Percentiles rank a stretch among this genome's conserved stretches.
Conservation (phyloP, 2,888 invertebrate genomes). For the Junonia oenone region DNA sequence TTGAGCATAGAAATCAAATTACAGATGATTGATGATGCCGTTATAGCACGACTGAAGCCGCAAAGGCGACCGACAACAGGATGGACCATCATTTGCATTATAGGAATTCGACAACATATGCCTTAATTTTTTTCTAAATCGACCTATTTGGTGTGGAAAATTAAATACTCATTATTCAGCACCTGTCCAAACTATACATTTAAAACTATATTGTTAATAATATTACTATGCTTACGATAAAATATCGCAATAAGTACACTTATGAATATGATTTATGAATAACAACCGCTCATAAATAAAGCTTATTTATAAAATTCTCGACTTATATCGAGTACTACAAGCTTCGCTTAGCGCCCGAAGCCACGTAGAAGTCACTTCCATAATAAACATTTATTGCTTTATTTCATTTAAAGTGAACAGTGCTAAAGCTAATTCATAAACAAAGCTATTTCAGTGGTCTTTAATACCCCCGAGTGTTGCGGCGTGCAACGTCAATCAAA, state of each 20-base stretch:
- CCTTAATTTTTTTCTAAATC: neutral
- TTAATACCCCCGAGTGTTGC: constrained; percentile 33
- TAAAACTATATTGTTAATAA: too few relatives aligned
- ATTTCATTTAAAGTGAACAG: constrained; percentile 56
- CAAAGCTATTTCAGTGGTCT: constrained; percentile 33
- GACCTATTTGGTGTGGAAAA: too few relatives aligned
- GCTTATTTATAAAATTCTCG: neutral
- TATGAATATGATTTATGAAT: neutral
- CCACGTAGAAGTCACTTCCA: constrained; percentile 41
- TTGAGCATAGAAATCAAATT: constrained; percentile 80
- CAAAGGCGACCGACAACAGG: constrained; percentile 61
- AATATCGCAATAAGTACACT: too few relatives aligned
- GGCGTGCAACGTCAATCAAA: constrained; percentile 36
- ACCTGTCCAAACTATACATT: neutral
- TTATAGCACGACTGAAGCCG: constrained; percentile 72
- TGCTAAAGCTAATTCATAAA: constrained; percentile 45
- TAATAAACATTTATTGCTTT: constrained; percentile 59
- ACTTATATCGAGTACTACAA: neutral
- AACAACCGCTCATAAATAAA: neutral
- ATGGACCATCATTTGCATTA: constrained; percentile 69
- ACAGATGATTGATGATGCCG: constrained; percentile 79
- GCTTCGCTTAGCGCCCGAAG: constrained; percentile 39
- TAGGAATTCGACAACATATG: constrained; percentile 60
- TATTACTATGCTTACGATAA: too few relatives aligned
- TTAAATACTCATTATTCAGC: neutral